Percentiles rank a stretch among this genome's conserved stretches.
These are phyloP conservation scores for Lepisosteus osseus DNA, from an alignment of 2,113 vertebrate genomes.

Conservation along the genomic window DNA sequence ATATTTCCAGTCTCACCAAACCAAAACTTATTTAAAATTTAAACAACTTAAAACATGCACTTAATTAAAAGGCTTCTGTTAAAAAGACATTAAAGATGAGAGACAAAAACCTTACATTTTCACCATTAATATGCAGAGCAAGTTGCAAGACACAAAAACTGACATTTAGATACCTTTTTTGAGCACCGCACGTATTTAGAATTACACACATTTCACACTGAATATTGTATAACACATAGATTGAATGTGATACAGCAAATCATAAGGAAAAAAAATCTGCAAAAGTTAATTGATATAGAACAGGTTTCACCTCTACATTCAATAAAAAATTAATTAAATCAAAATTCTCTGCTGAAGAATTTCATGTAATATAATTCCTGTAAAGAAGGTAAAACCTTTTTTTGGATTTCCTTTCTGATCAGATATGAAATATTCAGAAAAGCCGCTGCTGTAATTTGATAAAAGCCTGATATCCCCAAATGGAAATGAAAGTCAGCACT, in stretches of 20 bases:
- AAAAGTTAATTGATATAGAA: neutral
- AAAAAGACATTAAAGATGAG: no score
- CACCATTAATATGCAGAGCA: no score
- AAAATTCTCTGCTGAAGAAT: neutral
- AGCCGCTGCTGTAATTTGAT: constrained; percentile 84
- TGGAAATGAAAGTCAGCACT: constrained; percentile 87
- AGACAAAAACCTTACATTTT: no score
- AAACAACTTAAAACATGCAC: no score
- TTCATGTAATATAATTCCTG: neutral
- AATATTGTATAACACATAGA: neutral
- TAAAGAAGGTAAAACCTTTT: no score
- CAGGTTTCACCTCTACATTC: neutral
- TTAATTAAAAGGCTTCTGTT: no score
- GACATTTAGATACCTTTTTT: no score
- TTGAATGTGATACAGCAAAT: neutral
- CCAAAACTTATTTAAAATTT: no score
- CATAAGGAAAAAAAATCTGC: neutral
- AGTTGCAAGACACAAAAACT: no score
- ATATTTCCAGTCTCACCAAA: no score
- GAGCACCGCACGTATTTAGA: no score
- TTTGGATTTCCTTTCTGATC: constrained; percentile 79
- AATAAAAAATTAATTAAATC: neutral
- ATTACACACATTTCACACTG: neutral
- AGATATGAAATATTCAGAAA: constrained; percentile 91
- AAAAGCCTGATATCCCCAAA: constrained; percentile 86